Base-by-base conservation (phyloP, 1,140 invertebrate genomes). In the Chrysoperla carnea region DNA sequence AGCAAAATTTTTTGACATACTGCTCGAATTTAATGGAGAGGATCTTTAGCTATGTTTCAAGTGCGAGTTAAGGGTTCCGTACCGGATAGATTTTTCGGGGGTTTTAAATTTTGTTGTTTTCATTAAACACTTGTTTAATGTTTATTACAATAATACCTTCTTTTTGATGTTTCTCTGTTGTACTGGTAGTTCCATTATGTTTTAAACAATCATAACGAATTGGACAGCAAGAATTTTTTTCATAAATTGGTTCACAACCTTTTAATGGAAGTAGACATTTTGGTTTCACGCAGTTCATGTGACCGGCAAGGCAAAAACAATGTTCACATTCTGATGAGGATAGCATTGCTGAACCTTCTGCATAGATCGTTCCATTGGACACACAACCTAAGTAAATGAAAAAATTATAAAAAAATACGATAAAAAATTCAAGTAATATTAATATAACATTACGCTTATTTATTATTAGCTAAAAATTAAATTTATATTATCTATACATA, bases 341-440 rank as follows among this genome's bases (percentile, higher is more conserved):
- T 43, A 75, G 65, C 80, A 90, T 84, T 0, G 86, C 86, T 4
- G 85, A 89, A 0, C 87, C 87, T 31, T 81, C 77, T 8, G 74
- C 78, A 58, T 81, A 88, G 42, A 77, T 62, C n/a, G 77, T 76
- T 9, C 81, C 81, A 46, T 81, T 78, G 39, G 73, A 64, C 44
- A 80, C 61, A 55, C 83, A 86, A 45, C 77, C 81, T 81, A 59
- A 55, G 56, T 54, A 46, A 50, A 11, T 37, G 33, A 40, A 42
- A 49, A 43, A n/a, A n/a, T n/a, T n/a, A n/a, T n/a, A n/a, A n/a
- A n/a, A n/a, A n/a, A n/a, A n/a, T n/a, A n/a, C n/a, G n/a, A n/a
- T n/a, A n/a, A n/a, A n/a, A n/a, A n/a, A n/a, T n/a, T n/a, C n/a
- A n/a, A n/a, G n/a, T n/a, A n/a, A n/a, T n/a, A n/a, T n/a, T n/a